Percentiles rank a stretch among this genome's conserved stretches.
Conservation (phyloP, 2,888 invertebrate species). For the Amphiduros pacificus region DNA sequence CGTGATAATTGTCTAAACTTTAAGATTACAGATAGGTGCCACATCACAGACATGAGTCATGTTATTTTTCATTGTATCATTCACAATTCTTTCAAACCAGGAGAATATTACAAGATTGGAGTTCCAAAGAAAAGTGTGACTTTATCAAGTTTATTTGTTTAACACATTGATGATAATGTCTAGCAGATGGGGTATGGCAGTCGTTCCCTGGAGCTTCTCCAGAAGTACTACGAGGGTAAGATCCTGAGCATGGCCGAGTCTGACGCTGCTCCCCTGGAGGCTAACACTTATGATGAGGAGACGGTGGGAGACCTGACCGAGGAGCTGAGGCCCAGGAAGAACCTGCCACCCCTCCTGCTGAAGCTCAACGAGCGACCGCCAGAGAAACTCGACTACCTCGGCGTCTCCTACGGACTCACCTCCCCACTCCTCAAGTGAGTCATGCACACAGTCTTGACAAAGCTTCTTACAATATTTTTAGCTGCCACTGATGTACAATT, state of each 20-base stretch:
- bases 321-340: conserved; percentile 73
- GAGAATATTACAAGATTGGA: too few species aligned
- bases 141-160: too few species aligned
- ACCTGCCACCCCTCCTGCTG: conserved; percentile 83
- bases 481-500: not conserved
- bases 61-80: too few species aligned
- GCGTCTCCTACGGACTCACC: conserved; percentile 92
- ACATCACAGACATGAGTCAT: too few species aligned
- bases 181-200: conserved; percentile 94
- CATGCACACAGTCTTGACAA: not conserved
- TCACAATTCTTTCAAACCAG: too few species aligned
- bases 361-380: conserved; percentile 77
- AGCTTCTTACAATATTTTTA: not conserved
- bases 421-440: conserved; percentile 77
- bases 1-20: too few species aligned
- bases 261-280: conserved; percentile 19
- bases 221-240: conserved; percentile 85
- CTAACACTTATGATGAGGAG: conserved; percentile 24
- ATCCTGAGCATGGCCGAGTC: conserved; percentile 49
- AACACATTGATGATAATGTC: too few species aligned
- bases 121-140: too few species aligned
- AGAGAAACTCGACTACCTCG: conserved; percentile 83
- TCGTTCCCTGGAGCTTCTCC: conserved; percentile 79
- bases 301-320: conserved; percentile 71
- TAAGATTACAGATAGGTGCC: too few species aligned